These are phyloP conservation scores for Coregonus clupeaformis DNA, from an alignment of 2,113 vertebrate species.

Conservation along the genomic window DNA sequence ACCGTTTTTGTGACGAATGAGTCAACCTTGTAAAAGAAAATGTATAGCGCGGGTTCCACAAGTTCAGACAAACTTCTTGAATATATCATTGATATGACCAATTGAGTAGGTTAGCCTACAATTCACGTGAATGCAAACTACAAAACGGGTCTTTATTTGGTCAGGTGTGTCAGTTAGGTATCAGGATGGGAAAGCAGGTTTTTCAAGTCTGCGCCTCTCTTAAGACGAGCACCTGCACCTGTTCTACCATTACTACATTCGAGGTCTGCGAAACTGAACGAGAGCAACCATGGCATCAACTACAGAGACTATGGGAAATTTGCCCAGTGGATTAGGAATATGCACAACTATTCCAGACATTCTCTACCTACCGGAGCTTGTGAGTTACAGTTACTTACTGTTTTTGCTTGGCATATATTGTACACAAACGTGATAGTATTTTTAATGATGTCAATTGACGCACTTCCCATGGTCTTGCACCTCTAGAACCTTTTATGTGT, in stretches of 20 bases:
- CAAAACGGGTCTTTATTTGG: not conserved
- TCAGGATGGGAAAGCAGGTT: slow-evolving; percentile 23
- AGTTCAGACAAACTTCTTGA: slow-evolving; percentile 5
- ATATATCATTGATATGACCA: not conserved
- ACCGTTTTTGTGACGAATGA: not conserved
- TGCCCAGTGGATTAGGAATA: slow-evolving; percentile 63
- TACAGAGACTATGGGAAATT: slow-evolving; percentile 50
- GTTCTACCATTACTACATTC: not conserved
- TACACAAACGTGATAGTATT: not conserved
- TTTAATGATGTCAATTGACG: too few relatives aligned
- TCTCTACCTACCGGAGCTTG: slow-evolving; percentile 74
- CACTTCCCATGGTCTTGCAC: too few relatives aligned
- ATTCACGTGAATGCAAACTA: not conserved
- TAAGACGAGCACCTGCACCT: slow-evolving; percentile 15
- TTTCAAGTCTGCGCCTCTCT: slow-evolving; percentile 17
- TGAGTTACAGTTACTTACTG: slow-evolving; percentile 42
- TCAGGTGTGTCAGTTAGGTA: slow-evolving; percentile 34
- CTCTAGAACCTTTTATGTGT: too few relatives aligned
- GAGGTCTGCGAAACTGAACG: not conserved
- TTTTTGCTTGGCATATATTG: not conserved
- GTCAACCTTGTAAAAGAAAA: slow-evolving; percentile 4
- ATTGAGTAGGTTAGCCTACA: not conserved
- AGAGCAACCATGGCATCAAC: slow-evolving; percentile 59
- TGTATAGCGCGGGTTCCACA: not conserved
- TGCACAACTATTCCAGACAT: slow-evolving; percentile 70